Percentiles rank a stretch among this genome's conserved stretches.
These are phyloP conservation scores for Agrilus cyanescens DNA, from an alignment of 2,888 invertebrate species.

Conservation along the genomic window DNA sequence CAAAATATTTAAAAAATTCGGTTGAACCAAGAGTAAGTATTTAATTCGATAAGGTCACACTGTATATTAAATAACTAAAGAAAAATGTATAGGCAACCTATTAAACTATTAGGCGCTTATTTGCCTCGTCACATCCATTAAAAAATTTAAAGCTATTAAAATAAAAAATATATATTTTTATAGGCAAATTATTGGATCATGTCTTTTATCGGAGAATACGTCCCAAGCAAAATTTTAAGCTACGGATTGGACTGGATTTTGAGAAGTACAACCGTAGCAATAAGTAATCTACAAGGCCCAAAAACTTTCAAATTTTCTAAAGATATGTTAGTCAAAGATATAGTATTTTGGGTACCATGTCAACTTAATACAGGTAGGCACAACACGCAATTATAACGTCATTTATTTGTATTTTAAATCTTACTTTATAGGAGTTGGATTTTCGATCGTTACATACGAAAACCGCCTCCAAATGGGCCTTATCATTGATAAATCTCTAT, in stretches of 20 bases:
- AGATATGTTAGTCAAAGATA: conserved; percentile 33
- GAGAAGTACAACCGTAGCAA: conserved; percentile 37
- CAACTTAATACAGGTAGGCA: conserved; percentile 37
- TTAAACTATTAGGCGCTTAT: no score
- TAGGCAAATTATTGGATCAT: conserved; percentile 3
- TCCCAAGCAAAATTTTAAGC: neutral
- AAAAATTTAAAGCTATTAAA: no score
- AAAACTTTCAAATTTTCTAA: conserved; percentile 32
- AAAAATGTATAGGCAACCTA: no score
- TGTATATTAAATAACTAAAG: no score
- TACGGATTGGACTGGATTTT: conserved; percentile 32
- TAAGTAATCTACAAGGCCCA: conserved; percentile 44
- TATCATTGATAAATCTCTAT: conserved; percentile 34
- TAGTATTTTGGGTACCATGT: conserved; percentile 43
- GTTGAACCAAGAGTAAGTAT: conserved; percentile 2
- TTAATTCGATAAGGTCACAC: no score
- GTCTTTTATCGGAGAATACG: neutral
- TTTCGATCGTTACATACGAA: conserved; percentile 40
- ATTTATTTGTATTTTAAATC: neutral
- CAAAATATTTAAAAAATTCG: no score
- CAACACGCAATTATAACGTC: neutral
- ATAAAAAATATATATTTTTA: no score
- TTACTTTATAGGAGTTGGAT: conserved; percentile 34
- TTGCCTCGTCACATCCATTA: no score
- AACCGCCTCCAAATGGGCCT: conserved; percentile 38